Conservation (phyloP, 1,140 invertebrate genomes). For the Teleogryllus occipitalis region DNA sequence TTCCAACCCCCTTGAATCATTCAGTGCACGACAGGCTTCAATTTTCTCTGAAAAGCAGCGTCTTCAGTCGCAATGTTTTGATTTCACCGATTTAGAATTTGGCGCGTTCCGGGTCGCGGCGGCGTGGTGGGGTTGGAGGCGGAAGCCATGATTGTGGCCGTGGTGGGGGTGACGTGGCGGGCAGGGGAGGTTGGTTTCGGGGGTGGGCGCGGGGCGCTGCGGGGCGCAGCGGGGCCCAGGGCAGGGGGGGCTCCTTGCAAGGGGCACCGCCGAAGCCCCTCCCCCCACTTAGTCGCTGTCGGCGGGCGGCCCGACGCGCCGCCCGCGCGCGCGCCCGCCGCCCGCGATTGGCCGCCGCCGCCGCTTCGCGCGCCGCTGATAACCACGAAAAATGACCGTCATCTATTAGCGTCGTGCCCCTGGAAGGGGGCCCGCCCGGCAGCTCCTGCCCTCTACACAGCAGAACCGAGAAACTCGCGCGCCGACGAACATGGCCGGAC, state of each 20-base stretch:
- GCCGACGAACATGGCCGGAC: not conserved
- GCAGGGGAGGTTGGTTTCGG: not conserved
- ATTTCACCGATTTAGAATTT: not conserved
- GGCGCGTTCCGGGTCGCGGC: no score
- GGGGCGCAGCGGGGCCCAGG: no score
- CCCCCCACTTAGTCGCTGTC: no score
- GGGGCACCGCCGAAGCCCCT: no score
- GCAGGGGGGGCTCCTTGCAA: no score
- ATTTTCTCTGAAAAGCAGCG: no score
- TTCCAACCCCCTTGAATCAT: no score
- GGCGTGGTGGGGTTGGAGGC: not conserved
- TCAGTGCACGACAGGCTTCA: no score
- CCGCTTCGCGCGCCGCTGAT: not conserved
- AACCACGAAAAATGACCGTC: conserved; percentile 1
- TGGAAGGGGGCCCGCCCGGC: not conserved
- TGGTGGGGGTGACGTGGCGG: not conserved
- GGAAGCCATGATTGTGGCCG: not conserved
- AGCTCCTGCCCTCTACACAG: not conserved
- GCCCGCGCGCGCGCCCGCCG: no score
- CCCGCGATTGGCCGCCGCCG: not conserved
- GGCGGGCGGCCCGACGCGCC: no score
- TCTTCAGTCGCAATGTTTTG: not conserved
- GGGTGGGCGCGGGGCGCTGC: no score
- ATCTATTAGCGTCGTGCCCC: not conserved
- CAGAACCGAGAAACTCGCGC: not conserved